Conservation (phyloP, 2,797 vertebrate genomes). For the Gymnothorax reevesii region DNA sequence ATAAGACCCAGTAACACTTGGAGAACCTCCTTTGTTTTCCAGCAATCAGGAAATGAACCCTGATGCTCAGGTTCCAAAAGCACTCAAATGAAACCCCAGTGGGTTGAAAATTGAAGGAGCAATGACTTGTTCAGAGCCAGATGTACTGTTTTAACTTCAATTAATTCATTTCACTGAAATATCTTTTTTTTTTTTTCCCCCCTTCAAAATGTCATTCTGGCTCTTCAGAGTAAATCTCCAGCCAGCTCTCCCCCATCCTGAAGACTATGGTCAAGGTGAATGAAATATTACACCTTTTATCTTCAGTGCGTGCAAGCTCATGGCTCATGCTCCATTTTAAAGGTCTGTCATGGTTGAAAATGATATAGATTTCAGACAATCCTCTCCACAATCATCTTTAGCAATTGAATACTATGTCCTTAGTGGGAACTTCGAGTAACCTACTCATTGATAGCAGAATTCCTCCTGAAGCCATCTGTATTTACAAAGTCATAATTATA, state of each 20-base stretch:
- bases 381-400: slow-evolving; percentile 9
- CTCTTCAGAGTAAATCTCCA: neutral
- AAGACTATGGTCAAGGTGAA: neutral
- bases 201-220: neutral
- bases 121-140: neutral
- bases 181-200: neutral
- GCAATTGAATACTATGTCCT: neutral
- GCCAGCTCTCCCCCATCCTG: neutral
- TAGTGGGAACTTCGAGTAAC: slow-evolving; percentile 18
- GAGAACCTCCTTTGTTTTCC: slow-evolving; percentile 46
- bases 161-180: neutral
- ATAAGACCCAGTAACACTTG: slow-evolving; percentile 45
- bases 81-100: slow-evolving; percentile 21
- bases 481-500: slow-evolving; percentile 27
- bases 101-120: slow-evolving; percentile 16
- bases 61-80: slow-evolving; percentile 8
- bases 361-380: slow-evolving; percentile 2
- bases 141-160: neutral
- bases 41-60: slow-evolving; percentile 20
- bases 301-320: neutral
- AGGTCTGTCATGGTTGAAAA: neutral
- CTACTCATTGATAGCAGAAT: neutral
- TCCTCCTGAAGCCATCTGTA: slow-evolving; percentile 15
- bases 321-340: neutral
- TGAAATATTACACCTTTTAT: neutral